Base-by-base conservation (phyloP, 2,888 invertebrate species). In the Idaea biselata region DNA sequence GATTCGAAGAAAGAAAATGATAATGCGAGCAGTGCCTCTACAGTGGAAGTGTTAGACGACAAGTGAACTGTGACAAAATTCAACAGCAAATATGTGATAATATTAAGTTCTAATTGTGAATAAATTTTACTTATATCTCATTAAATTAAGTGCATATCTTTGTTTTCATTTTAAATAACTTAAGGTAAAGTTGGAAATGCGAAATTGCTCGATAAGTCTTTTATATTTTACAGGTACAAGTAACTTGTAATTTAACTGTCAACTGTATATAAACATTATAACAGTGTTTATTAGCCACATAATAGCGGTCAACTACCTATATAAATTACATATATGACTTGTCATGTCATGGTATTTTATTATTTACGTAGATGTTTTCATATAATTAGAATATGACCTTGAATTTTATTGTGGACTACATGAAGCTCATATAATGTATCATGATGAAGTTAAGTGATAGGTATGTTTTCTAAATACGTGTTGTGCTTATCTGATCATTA, bases 1-100 rank as follows among this genome's bases (percentile, higher is more conserved):
- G 77, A 75, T n/a, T 78, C 81, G 67, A 74, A 66, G 8, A 86
- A 78, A 65, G 82, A 82, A 58, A 84, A 82, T 64, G 90, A 90
- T 69, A 90, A 89, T 67, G 85, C 91, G 5, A 91, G 91, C 70
- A 90, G 89, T 81, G 91, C 91, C 0, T 91, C 91, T 1, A 91
- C 91, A 25, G 89, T 91, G 63, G 91, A 92, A 86, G 88, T 83
- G 73, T 80, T 92, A 63, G 91, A 91, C 72, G 89, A 90, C 70
- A 91, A 91, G 82, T 91, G 81, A 88, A 69, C 59, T 64, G 53
- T 58, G 67, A 55, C 11, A 17, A 55, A 55, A 55, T 32, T 55
- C 32, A 32, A 11, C 58, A 58, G 17, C 7, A 44, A 8, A 25
- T 8, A 44, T 44, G 14, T 44, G 44, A 44, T 44, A 44, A 44